Evolutionary conservation across 2,888 invertebrate genomes (phyloP).

Genomic region (Torymus aiolomorphi): DNA sequence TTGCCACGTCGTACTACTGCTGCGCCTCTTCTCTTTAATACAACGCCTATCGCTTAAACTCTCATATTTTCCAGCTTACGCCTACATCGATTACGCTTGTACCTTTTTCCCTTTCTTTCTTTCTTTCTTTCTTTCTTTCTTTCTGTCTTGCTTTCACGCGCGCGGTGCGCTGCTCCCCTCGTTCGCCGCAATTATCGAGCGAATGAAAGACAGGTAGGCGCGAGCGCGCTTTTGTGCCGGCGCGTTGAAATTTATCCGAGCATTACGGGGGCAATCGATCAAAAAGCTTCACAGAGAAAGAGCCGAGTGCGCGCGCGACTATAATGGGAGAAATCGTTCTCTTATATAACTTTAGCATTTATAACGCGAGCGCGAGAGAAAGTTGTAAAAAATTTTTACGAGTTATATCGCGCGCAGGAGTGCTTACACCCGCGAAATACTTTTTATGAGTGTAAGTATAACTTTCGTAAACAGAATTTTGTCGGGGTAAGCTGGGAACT

Average conservation of each 20-base stretch:
- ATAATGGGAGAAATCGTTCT: background rate
- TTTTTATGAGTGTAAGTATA: too few relatives aligned
- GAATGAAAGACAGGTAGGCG: background rate
- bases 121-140: too few relatives aligned
- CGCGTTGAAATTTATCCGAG: background rate
- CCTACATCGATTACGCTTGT: background rate
- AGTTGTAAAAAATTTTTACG: constrained; percentile 26
- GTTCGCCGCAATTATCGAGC: constrained; percentile 13
- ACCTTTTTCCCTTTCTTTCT: background rate
- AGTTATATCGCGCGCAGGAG: background rate
- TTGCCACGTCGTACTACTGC: constrained; percentile 11
- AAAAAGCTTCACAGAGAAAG: background rate
- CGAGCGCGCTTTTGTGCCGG: background rate
- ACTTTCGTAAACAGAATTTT: too few relatives aligned
- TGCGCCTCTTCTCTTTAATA: background rate
- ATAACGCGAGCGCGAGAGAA: background rate
- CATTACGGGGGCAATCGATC: constrained; percentile 13
- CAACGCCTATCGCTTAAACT: constrained; percentile 17
- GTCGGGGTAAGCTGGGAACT: too few relatives aligned
- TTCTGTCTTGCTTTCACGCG: too few relatives aligned
- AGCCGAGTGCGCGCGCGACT: background rate
- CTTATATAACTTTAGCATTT: background rate
- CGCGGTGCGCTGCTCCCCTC: too few relatives aligned
- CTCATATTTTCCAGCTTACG: constrained; percentile 14
- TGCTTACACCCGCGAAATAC: too few relatives aligned